These are phyloP conservation scores for Coregonus clupeaformis DNA, from an alignment of 2,113 vertebrate genomes.

Conservation along the genomic window DNA sequence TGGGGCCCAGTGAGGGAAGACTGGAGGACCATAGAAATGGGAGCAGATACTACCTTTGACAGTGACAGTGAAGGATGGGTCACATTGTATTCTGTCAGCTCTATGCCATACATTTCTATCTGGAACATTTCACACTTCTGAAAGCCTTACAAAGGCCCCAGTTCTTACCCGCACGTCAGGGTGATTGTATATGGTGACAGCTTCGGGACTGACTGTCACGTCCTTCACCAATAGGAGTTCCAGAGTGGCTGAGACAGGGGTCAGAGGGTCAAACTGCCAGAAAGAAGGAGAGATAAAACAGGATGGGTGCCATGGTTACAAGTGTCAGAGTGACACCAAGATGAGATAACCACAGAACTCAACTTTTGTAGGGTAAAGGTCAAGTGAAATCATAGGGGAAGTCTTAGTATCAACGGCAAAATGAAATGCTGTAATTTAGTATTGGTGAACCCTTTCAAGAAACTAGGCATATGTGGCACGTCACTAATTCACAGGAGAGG, in stretches of 20 bases:
- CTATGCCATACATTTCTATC: neutral
- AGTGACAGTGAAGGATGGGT: neutral
- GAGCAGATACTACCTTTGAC: neutral
- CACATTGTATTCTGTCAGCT: neutral
- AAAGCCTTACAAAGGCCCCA: neutral
- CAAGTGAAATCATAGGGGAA: neutral
- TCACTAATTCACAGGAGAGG: too few relatives aligned
- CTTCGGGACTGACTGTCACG: conserved; percentile 80
- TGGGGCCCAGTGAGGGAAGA: neutral
- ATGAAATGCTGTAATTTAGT: too few relatives aligned
- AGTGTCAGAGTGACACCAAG: neutral
- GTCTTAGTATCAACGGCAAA: neutral
- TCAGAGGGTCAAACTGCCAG: conserved; percentile 76
- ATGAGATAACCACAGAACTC: too few relatives aligned
- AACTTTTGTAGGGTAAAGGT: too few relatives aligned
- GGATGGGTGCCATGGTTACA: neutral
- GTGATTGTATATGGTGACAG: conserved; percentile 89
- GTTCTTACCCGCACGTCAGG: conserved; percentile 80
- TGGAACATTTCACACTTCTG: neutral
- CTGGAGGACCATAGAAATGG: neutral
- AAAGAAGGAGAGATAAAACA: conserved; percentile 1
- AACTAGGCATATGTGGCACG: too few relatives aligned
- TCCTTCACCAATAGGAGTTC: conserved; percentile 94
- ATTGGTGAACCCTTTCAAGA: too few relatives aligned
- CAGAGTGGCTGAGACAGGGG: conserved; percentile 79